Base-by-base conservation (phyloP, 2,888 invertebrate species). In the Euclidia mi region DNA sequence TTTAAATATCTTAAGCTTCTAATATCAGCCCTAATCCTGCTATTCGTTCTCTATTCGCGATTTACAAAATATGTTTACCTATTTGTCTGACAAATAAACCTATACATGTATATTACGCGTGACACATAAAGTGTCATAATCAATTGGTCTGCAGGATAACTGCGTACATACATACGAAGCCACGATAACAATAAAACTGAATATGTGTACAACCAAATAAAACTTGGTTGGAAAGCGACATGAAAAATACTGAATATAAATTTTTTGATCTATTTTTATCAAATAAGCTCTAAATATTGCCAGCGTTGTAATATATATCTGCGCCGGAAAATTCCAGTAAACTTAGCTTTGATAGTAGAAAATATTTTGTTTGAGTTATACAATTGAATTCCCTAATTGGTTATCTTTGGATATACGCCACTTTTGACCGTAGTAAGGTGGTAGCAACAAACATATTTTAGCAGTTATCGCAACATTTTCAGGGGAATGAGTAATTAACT, bases 401-500 rank as follows among this genome's bases (percentile, higher is more conserved):
- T n/a, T n/a, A 25, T 25, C 2, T 1, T 7, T 25, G 20, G 7
- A 25, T 25, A 7, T 25, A 4, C 7, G 18, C n/a, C 9, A 15
- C n/a, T 38, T 18, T n/a, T n/a, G n/a, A n/a, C n/a, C 18, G 38
- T 0, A n/a, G 2, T 38, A 17, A 7, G n/a, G n/a, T 17, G 18
- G 2, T 18, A 38, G 11, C 18, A 38, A 38, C 38, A 38, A 2
- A 38, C 9, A 38, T 38, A 18, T 38, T 17, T 38, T 38, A 12
- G 10, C n/a, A 7, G 17, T 38, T 4, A 18, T 15, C 15, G n/a
- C 11, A 18, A 18, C 45, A 63, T 58, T 51, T 31, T 7, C 55
- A 10, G n/a, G 45, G 34, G 40, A 38, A 18, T 18, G 10, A 53
- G 38, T 65, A 66, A 58, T 63, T 48, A 63, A 48, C 41, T 55